Conservation (phyloP, 2,113 vertebrate genomes). For the Corvus cornix region DNA sequence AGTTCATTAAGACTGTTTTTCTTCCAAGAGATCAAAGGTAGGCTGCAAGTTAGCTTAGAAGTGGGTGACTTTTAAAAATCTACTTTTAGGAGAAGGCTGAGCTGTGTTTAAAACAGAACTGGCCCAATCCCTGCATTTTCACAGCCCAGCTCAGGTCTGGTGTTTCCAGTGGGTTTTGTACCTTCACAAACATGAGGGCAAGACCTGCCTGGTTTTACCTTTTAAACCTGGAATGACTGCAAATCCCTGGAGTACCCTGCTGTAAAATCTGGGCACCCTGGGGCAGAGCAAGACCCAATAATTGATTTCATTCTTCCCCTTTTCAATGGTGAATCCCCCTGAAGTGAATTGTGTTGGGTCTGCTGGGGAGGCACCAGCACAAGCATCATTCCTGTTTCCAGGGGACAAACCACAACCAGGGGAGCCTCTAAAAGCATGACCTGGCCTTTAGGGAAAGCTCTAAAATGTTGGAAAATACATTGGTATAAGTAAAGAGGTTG, state of each 20-base stretch:
- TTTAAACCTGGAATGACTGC: background rate
- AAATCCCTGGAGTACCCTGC: background rate
- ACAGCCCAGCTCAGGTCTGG: background rate
- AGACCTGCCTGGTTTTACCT: background rate
- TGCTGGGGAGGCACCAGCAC: background rate
- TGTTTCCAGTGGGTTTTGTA: background rate
- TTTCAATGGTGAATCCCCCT: background rate
- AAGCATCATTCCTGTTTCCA: fast-evolving
- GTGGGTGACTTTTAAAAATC: background rate
- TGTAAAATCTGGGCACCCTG: fast-evolving
- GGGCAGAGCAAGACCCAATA: background rate
- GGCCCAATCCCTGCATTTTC: background rate
- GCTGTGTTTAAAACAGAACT: background rate
- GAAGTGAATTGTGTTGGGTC: background rate
- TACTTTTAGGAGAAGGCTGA: background rate
- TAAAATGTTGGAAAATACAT: background rate
- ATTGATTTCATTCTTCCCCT: background rate
- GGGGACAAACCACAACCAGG: background rate
- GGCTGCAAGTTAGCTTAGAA: background rate
- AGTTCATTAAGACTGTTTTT: background rate
- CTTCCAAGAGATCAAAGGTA: background rate
- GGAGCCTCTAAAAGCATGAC: background rate
- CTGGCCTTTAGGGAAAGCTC: background rate
- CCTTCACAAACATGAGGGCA: background rate
- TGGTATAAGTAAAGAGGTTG: background rate